Conservation (phyloP, 2,888 invertebrate genomes). For the Campoplex capitator region DNA sequence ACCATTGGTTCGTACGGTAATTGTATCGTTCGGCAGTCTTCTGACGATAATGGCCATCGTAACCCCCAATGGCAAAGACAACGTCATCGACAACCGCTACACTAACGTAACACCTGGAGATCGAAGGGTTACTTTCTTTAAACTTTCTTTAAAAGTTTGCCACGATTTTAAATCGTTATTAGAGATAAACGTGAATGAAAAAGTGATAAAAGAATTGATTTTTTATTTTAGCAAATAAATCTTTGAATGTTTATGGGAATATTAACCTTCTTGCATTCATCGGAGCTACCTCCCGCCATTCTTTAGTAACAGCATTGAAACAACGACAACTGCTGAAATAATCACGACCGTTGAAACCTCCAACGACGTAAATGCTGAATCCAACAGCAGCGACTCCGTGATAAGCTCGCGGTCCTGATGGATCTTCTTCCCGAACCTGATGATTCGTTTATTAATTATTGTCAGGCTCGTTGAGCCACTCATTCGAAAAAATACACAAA, state of each 20-base stretch:
- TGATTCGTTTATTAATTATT: background rate
- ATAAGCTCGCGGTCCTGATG: conserved; percentile 94
- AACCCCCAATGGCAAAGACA: conserved; percentile 95
- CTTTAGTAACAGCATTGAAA: conserved; percentile 93
- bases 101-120: conserved; percentile 92
- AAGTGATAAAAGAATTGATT: background rate
- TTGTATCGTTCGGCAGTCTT: conserved; percentile 95
- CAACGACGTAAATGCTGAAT: conserved; percentile 94
- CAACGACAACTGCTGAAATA: conserved; percentile 95
- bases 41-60: conserved; percentile 94
- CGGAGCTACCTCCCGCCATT: conserved; percentile 93
- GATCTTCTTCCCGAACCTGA: conserved; percentile 91
- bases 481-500: background rate
- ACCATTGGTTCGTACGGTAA: conserved; percentile 94
- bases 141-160: background rate
- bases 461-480: no score
- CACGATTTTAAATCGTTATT: conserved; percentile 10
- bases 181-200: no score
- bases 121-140: conserved; percentile 35
- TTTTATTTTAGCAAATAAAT: background rate
- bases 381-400: conserved; percentile 97
- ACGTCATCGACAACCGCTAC: conserved; percentile 91
- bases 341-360: conserved; percentile 96
- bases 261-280: conserved; percentile 91
- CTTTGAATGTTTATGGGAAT: background rate